Evolutionary conservation across 1,140 invertebrate genomes (phyloP), one percentile per base, ranked within the genome.

Genomic region (Periplaneta americana): DNA sequence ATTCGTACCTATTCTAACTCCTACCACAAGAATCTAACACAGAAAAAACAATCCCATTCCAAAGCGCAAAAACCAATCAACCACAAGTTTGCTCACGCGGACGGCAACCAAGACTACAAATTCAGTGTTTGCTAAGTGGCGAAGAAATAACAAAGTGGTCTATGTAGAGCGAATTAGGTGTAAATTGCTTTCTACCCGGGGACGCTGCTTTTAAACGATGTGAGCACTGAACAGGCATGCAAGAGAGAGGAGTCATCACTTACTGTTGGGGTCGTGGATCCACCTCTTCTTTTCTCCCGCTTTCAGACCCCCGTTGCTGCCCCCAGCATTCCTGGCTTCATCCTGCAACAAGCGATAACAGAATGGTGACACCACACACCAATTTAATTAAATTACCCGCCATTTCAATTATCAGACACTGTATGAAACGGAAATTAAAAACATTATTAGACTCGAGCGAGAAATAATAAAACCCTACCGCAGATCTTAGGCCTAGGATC

Each of bases 261-360:
- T 87, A 94, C 93, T 94, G 85, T 92, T 92, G 8, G 93, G 93
- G 87, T 94, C 93, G 85, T 94, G 93, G 85, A 94, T 93, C 93
- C 93, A 94, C 86, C 91, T 89, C 84, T 94, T 94, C 87, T 93
- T 91, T 85, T 93, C 91, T 34, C 89, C 90, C 31, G 87, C 84
- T 87, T 91, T 91, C 82, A 88, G 86, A 9, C 80, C 79, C 34
- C 81, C 82, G 78, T 88, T 86, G 83, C 89, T 28, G 13, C n/a
- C 48, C 48, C 22, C 48, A 0, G 22, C 48, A 66, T 11, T 66
- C 48, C 48, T 87, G 17, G 88, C 86, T 80, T 90, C 89, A 84
- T 90, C 89, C 89, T 90, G 87, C 35, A 89, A 89, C 79, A 86
- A 84, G 84, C n/a, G n/a, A n/a, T n/a, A n/a, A n/a, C 78, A 36